Percentiles rank a stretch among this genome's conserved stretches.
Evolutionary conservation across 2,797 vertebrate genomes (phyloP).

Genomic region (Hafferia zeledoni): DNA sequence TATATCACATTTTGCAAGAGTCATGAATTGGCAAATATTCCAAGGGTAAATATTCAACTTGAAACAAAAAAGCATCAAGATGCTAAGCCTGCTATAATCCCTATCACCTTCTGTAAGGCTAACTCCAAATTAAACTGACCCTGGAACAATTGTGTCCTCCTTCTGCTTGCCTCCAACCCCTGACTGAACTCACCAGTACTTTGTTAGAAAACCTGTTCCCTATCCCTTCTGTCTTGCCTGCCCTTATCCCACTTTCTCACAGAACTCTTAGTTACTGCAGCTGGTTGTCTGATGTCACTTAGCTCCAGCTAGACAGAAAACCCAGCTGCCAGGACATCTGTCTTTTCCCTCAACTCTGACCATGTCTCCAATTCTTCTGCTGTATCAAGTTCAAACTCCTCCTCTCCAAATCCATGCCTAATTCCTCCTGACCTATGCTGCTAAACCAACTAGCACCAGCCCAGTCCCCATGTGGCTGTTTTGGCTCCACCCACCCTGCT

Average conservation of each 20-base stretch:
- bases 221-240: neutral
- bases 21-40: neutral
- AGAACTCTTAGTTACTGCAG: neutral
- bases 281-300: neutral
- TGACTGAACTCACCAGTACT: neutral
- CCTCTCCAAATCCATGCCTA: neutral
- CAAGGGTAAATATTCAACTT: neutral
- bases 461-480: neutral
- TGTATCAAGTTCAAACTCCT: constrained; percentile 19
- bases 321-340: neutral
- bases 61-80: neutral
- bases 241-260: neutral
- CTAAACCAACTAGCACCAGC: neutral
- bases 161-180: neutral
- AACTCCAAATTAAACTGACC: neutral
- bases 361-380: neutral
- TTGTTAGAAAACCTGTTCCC: neutral
- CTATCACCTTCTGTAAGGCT: neutral
- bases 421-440: neutral
- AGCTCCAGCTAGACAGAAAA: neutral
- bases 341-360: constrained; percentile 19
- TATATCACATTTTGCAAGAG: neutral
- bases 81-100: neutral
- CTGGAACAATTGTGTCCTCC: neutral
- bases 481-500: neutral